Percentiles rank a stretch among this genome's conserved stretches.
Evolutionary conservation across 1,140 invertebrate species (phyloP).

Genomic region (Cydia fagiglandana): DNA sequence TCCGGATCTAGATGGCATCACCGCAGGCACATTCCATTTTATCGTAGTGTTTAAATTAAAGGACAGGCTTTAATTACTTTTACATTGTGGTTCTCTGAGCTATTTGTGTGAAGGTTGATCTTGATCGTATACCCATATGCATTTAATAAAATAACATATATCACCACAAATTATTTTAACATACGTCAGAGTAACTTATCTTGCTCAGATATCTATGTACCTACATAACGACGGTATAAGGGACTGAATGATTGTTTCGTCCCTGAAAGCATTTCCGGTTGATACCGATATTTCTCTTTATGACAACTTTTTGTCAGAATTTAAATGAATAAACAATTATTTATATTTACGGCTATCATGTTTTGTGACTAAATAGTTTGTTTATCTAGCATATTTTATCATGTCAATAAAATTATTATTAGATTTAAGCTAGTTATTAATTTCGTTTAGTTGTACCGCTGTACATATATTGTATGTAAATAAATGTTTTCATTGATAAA

Average conservation of each 20-base stretch:
- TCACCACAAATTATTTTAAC: not conserved
- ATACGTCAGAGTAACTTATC: not conserved
- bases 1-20: constrained; percentile 25
- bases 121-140: not conserved
- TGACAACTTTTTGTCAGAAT: not conserved
- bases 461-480: too few relatives aligned
- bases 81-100: not conserved
- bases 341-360: not conserved
- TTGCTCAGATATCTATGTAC: not conserved
- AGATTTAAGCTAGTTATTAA: too few relatives aligned
- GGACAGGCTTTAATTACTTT: constrained; percentile 15
- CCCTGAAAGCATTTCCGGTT: constrained; percentile 7
- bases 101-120: constrained; percentile 17
- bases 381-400: too few relatives aligned
- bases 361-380: too few relatives aligned
- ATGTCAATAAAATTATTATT: too few relatives aligned
- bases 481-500: too few relatives aligned
- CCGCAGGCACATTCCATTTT: not conserved
- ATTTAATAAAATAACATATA: not conserved
- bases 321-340: not conserved
- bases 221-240: not conserved
- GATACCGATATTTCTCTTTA: not conserved
- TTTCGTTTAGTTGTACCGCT: too few relatives aligned
- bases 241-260: not conserved
- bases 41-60: constrained; percentile 7